Conservation (phyloP, 2,113 vertebrate species). For the Toxotes chatareus region DNA sequence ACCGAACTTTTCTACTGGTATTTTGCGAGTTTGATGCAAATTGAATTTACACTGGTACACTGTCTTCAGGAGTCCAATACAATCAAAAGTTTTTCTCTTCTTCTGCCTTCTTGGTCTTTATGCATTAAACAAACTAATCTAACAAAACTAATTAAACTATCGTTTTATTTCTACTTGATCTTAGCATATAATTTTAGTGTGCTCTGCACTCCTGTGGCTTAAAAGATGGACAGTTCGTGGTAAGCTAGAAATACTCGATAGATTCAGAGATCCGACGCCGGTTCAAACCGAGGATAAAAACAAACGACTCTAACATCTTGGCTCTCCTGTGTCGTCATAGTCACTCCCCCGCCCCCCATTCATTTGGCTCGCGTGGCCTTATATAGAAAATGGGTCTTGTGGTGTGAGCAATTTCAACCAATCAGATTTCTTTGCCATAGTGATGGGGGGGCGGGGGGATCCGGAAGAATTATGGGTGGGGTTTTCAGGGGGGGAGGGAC, state of each 20-base stretch:
- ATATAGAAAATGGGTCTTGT: constrained; percentile 82
- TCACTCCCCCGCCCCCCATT: constrained; percentile 34
- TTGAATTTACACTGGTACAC: neutral
- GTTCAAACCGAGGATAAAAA: neutral
- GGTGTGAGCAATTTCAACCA: constrained; percentile 87
- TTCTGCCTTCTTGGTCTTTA: neutral
- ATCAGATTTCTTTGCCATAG: constrained; percentile 53
- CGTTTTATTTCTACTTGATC: neutral
- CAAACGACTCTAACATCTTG: neutral
- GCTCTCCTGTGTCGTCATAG: neutral
- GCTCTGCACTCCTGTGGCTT: too few species aligned
- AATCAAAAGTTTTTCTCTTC: neutral
- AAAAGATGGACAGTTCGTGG: too few species aligned
- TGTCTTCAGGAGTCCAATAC: too few species aligned
- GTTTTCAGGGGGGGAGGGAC: constrained; percentile 68
- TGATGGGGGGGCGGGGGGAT: constrained; percentile 9
- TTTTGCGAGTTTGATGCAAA: neutral
- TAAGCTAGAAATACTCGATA: neutral
- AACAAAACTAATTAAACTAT: too few species aligned
- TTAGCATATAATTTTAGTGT: neutral
- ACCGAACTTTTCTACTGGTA: neutral
- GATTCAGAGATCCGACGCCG: neutral
- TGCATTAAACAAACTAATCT: too few species aligned
- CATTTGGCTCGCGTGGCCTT: constrained; percentile 75
- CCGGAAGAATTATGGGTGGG: constrained; percentile 80